Evolutionary conservation across 2,113 vertebrate species (phyloP), one percentile per base, ranked within the genome.

Genomic region (Fregetta grallaria): DNA sequence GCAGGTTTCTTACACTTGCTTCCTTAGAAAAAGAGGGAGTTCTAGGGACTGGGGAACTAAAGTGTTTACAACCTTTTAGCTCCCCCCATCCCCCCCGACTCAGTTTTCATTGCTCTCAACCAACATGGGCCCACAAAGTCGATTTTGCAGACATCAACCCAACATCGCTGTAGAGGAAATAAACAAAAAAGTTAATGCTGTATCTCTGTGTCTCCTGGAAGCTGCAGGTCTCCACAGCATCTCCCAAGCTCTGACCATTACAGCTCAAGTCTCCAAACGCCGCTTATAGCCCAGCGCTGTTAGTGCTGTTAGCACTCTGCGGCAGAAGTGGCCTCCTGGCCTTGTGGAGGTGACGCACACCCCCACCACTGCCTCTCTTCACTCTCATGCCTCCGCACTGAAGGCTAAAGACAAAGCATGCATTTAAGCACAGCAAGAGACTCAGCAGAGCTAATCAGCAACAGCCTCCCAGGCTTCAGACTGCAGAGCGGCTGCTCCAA

Each of bases 331-430:
- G 32, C 23, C 34, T 59, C 66, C 58, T 13, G 11, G 66, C 27
- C 52, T 56, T 14, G 12, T 2, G 9, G 52, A 49, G 40, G 62
- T 42, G 90, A 56, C 0, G 4, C 1, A 8, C 13, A 23, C 21
- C 7, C 30, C 10, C 27, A 1, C 2, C 20, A 7, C 76, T 12
- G 63, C 55, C 47, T 68, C 59, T 65, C 38, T 29, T 70, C 45
- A 7, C 22, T 13, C 67, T 34, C 4, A 0, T 20, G 34, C 47
- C 73, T 77, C 86, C 0, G 0, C 23, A 15, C 13, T 13, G 9
- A 87, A 34, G 44, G 74, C 45, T 62, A 2, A 73, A 86, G 32
- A 68, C 56, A 82, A 50, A 62, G 30, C 17, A 6, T 3, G 3
- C 21, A 18, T 38, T 67, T 61, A 62, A 30, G 42, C 42, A 68